Conservation (phyloP, 2,888 invertebrate species). For the Ditylenchus weischeri region DNA sequence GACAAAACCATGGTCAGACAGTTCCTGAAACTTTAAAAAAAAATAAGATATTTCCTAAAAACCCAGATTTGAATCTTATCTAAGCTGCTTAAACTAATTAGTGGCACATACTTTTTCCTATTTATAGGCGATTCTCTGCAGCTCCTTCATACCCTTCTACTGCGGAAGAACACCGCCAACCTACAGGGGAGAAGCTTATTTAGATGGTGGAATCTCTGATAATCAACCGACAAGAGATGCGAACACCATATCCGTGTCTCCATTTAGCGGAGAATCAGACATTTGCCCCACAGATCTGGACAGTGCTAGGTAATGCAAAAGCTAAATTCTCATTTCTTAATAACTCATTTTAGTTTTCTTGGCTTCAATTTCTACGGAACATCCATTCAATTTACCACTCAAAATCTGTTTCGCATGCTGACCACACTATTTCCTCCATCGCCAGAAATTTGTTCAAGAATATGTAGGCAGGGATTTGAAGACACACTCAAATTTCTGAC, state of each 20-base stretch:
- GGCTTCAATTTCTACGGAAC: slow-evolving; percentile 59
- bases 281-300: slow-evolving; percentile 80
- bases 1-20: too few species aligned
- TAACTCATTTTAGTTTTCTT: slow-evolving; percentile 39
- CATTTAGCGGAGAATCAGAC: slow-evolving; percentile 93
- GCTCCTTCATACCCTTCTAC: slow-evolving; percentile 87
- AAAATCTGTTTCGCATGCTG: slow-evolving; percentile 87
- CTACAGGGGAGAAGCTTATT: slow-evolving; percentile 66
- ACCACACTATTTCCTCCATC: slow-evolving; percentile 91
- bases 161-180: slow-evolving; percentile 82
- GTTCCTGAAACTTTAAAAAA: too few species aligned
- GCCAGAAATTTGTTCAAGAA: slow-evolving; percentile 76
- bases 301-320: slow-evolving; percentile 35
- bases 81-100: too few species aligned
- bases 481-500: slow-evolving; percentile 61
- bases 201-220: slow-evolving; percentile 93
- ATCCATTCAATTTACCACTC: slow-evolving; percentile 70
- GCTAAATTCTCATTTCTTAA: neutral
- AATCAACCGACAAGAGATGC: slow-evolving; percentile 85
- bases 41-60: too few species aligned
- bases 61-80: too few species aligned
- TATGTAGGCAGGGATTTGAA: slow-evolving; percentile 96
- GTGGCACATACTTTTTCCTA: too few species aligned
- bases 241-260: slow-evolving; percentile 90
- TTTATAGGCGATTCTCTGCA: slow-evolving; percentile 78